A percentile compares a stretch with the other conserved stretches of the same genome.
Conservation (phyloP, 2,797 vertebrate species). For the Rhynchonycteris naso region DNA sequence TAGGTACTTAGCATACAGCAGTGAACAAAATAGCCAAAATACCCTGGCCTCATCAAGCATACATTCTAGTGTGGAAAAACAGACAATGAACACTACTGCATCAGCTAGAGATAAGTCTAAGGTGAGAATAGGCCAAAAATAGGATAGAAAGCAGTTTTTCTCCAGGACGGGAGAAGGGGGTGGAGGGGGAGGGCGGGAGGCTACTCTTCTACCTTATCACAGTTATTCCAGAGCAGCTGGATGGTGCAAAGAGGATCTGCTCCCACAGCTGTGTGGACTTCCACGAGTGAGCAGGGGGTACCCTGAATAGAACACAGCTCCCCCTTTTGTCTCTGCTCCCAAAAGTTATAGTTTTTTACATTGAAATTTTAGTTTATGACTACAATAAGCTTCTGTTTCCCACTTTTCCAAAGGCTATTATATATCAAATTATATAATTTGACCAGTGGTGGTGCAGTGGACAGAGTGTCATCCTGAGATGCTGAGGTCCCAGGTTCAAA, state of each 20-base stretch:
- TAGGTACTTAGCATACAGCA: background rate
- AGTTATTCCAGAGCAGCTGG: background rate
- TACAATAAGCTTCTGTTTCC: background rate
- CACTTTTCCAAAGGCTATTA: background rate
- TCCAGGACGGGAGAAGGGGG: background rate
- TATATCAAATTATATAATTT: background rate
- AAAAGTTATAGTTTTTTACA: background rate
- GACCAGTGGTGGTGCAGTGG: no score
- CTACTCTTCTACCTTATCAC: background rate
- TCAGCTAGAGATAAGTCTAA: background rate
- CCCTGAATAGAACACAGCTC: fast-evolving
- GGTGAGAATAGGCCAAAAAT: background rate
- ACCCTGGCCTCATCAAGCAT: no score
- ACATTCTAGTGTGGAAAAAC: background rate
- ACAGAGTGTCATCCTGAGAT: no score
- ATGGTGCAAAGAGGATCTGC: background rate
- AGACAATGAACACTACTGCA: background rate
- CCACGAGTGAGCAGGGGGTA: background rate
- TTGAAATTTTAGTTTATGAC: background rate
- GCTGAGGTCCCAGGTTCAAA: no score
- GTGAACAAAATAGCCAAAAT: background rate
- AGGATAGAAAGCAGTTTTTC: background rate
- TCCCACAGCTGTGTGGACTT: background rate
- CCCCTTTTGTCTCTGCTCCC: background rate
- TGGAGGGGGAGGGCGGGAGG: background rate